Evolutionary conservation across 2,113 vertebrate genomes (phyloP).

Genomic region (Pseudopipra pipra): DNA sequence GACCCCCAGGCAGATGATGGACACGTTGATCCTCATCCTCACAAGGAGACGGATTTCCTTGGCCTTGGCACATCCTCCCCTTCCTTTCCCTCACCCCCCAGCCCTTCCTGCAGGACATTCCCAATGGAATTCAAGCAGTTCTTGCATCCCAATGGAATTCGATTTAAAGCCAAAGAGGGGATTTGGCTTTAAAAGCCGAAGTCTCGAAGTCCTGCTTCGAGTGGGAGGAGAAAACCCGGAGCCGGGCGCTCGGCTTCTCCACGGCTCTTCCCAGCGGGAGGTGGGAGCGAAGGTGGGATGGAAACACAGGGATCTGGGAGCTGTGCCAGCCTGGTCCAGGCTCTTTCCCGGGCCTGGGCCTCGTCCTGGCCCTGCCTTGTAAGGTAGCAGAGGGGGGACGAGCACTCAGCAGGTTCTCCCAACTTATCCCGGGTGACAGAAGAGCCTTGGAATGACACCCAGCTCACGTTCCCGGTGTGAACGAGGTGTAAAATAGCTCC

Average conservation of each 20-base stretch:
- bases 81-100: not conserved
- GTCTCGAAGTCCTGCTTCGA: not conserved
- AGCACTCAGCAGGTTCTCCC: not conserved
- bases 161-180: not conserved
- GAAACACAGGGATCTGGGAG: not conserved
- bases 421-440: constrained; percentile 16
- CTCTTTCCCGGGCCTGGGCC: not conserved
- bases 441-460: constrained; percentile 40
- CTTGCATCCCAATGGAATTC: not conserved
- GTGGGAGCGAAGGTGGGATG: not conserved
- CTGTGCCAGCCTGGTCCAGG: not conserved
- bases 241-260: not conserved
- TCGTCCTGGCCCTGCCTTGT: constrained; percentile 32
- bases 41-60: not conserved
- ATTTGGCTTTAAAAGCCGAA: not conserved
- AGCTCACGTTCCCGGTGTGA: constrained; percentile 7
- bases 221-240: fast-evolving
- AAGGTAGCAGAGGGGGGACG: not conserved
- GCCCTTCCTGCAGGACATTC: not conserved
- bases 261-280: fast-evolving
- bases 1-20: not conserved
- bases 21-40: fast-evolving
- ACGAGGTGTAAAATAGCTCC: constrained; percentile 50
- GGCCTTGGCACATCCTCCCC: not conserved
- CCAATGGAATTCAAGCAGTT: not conserved